Percentiles rank a stretch among this genome's conserved stretches.
Conservation (phyloP, 1,140 invertebrate species). For the Atta texana region DNA sequence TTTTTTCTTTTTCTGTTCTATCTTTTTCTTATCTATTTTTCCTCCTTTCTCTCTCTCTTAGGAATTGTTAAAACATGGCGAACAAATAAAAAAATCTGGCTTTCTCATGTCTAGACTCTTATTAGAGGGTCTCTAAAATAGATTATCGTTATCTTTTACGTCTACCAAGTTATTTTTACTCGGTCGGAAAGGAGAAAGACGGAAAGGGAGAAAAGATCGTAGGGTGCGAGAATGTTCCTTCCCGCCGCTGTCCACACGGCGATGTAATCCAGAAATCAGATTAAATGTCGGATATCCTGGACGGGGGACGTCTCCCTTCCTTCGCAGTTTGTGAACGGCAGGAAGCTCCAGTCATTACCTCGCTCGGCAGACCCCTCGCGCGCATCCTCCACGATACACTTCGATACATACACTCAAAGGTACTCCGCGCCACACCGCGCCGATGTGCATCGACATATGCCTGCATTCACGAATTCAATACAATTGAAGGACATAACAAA, state of each 20-base stretch:
- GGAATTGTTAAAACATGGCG: too few relatives aligned
- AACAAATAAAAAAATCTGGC: too few relatives aligned
- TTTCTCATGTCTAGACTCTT: too few relatives aligned
- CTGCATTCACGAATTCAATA: slow-evolving; percentile 58
- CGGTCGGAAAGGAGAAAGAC: neutral
- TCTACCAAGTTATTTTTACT: slow-evolving; percentile 60
- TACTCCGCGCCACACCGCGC: slow-evolving; percentile 50
- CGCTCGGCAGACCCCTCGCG: slow-evolving; percentile 79
- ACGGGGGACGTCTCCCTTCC: slow-evolving; percentile 76
- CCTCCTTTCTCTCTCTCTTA: too few relatives aligned
- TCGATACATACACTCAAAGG: slow-evolving; percentile 81
- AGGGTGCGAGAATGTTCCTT: slow-evolving; percentile 64
- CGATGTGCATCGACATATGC: slow-evolving; percentile 60
- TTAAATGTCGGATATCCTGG: slow-evolving; percentile 83
- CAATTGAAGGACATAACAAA: slow-evolving; percentile 44
- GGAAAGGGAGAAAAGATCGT: slow-evolving; percentile 8
- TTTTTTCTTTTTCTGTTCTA: too few relatives aligned
- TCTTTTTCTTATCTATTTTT: too few relatives aligned
- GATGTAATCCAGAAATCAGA: slow-evolving; percentile 81
- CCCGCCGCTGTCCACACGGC: slow-evolving; percentile 69
- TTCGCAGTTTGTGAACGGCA: slow-evolving; percentile 79
- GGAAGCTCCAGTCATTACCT: slow-evolving; percentile 85
- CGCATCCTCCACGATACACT: slow-evolving; percentile 82
- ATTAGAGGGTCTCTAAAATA: too few relatives aligned
- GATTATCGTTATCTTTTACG: slow-evolving; percentile 6